Evolutionary conservation across 1,140 invertebrate genomes (phyloP), one percentile per base, ranked within the genome.

Genomic region (Ladona fulva): DNA sequence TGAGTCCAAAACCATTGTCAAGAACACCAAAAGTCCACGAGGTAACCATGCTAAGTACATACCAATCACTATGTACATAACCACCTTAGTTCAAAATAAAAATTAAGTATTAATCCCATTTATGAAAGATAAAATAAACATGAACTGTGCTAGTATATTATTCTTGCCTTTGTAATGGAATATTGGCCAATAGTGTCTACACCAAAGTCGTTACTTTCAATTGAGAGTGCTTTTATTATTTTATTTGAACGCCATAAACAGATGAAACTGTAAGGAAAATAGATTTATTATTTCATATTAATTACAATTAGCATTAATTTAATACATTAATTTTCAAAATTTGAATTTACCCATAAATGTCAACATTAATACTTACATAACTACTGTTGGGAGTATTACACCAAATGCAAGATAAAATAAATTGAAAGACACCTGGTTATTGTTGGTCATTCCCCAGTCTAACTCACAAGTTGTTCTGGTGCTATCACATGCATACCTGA

Each of bases 11-110:
- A 66, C 5, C 25, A 77, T 22, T 11, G 37, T n/a, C 77, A 42
- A 74, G 5, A 74, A 22, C 8, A 74, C 66, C 14, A 77, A 22
- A 10, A 77, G 0, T 25, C 42, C n/a, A 14, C 66, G 52, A 19
- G 77, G 77, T 6, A 77, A 24, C 77, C 77, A 77, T 16, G 19
- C 25, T 14, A 77, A 22, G 29, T 19, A 77, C 77, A 77, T 44
- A 24, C 77, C 77, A 11, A 37, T 8, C 24, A 74, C 77, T 1
- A 74, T 25, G 25, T 25, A 44, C 1, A 3, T 52, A 5, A 74
- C 73, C 0, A 22, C 66, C 77, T 77, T 24, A 5, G 1, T 37
- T 6, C 24, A 29, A 7, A 16, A 66, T 19, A 66, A 66, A 5
- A 12, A 19, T 66, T 52, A 66, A 1, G 5, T 22, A 6, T 66